Conservation (phyloP, 2,888 invertebrate species). For the Bugulina stolonifera region DNA sequence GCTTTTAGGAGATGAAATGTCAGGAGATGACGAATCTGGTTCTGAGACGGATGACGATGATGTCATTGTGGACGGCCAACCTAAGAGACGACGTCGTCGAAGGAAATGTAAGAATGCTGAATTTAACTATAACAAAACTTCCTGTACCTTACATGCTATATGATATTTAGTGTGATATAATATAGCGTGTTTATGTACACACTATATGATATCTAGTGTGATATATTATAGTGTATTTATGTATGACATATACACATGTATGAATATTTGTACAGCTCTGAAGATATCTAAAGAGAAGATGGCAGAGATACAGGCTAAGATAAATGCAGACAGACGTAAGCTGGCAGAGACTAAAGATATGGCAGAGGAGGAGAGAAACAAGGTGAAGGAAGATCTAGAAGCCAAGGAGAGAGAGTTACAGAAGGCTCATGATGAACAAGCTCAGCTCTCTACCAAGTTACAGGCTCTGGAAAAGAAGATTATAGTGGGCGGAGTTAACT, state of each 20-base stretch:
- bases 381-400: constrained; percentile 60
- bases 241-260: not conserved
- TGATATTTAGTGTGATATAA: no score
- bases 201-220: no score
- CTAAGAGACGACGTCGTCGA: constrained; percentile 36
- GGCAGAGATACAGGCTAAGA: constrained; percentile 54
- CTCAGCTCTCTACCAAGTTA: constrained; percentile 22
- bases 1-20: not conserved
- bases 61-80: constrained; percentile 40
- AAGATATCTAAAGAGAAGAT: constrained; percentile 54
- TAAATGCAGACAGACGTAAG: constrained; percentile 54
- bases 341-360: constrained; percentile 56
- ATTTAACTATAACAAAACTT: no score
- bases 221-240: no score
- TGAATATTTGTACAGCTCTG: constrained; percentile 10
- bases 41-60: constrained; percentile 39
- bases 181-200: no score
- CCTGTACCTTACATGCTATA: no score
- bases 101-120: constrained; percentile 35
- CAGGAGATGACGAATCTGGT: constrained; percentile 34
- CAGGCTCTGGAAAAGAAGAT: constrained; percentile 84
- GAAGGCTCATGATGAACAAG: constrained; percentile 56
- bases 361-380: constrained; percentile 62
- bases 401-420: constrained; percentile 69
- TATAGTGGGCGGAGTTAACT: constrained; percentile 93